A percentile compares a stretch with the other conserved stretches of the same genome.
These are phyloP conservation scores for Perizoma affinitatum DNA, from an alignment of 2,888 invertebrate species.

Conservation along the genomic window DNA sequence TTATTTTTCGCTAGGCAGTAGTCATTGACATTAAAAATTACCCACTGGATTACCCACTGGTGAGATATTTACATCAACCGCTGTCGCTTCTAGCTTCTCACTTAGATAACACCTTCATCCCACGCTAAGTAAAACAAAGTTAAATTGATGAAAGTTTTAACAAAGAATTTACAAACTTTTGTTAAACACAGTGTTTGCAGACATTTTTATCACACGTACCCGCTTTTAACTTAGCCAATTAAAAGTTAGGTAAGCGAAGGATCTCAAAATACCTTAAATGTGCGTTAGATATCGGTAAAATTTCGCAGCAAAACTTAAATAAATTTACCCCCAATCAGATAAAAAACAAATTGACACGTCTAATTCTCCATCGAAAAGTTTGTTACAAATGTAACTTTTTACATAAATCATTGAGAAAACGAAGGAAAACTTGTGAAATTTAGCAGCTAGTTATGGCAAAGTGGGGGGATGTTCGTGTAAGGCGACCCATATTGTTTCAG, in stretches of 20 bases:
- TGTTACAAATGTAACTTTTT: slow-evolving; percentile 38
- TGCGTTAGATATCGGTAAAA: slow-evolving; percentile 22
- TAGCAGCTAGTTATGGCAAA: slow-evolving; percentile 36
- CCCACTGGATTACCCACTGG: no score
- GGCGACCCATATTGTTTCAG: neutral
- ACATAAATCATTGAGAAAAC: slow-evolving; percentile 46
- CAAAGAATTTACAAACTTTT: slow-evolving; percentile 12
- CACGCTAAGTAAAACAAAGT: slow-evolving; percentile 1
- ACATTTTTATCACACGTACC: slow-evolving; percentile 16
- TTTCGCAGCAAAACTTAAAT: slow-evolving; percentile 25
- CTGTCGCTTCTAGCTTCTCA: no score
- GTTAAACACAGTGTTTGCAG: neutral
- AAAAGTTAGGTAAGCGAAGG: slow-evolving; percentile 23
- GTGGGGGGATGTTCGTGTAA: slow-evolving; percentile 5
- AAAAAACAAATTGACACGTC: slow-evolving; percentile 37
- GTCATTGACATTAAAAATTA: no score
- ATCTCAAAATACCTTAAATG: slow-evolving; percentile 21
- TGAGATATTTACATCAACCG: no score
- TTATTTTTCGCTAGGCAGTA: no score
- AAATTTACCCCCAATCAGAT: slow-evolving; percentile 36
- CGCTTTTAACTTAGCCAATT: slow-evolving; percentile 25
- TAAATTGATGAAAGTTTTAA: slow-evolving; percentile 5
- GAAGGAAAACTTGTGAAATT: slow-evolving; percentile 45
- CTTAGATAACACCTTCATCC: no score
- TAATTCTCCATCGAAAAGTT: slow-evolving; percentile 36